A percentile compares a stretch with the other conserved stretches of the same genome.
Evolutionary conservation across 1,140 invertebrate species (phyloP).

Genomic region (Triops longicaudatus): DNA sequence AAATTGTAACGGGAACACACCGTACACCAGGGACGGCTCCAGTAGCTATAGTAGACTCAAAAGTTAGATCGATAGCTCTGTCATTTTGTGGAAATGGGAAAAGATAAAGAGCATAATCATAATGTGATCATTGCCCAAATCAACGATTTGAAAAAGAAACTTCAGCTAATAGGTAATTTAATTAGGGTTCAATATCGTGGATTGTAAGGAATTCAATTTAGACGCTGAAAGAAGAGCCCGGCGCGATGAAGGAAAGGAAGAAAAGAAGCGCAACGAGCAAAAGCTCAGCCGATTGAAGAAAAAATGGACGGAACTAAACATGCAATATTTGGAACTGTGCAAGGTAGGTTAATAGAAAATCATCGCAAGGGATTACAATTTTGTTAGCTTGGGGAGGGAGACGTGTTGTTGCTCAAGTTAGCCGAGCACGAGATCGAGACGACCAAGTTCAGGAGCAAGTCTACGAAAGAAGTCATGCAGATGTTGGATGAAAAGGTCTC

Average conservation of each 20-base stretch:
- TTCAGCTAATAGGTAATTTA: not conserved
- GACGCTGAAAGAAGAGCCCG: conserved; percentile 21
- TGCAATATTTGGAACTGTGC: not conserved
- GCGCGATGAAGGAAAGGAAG: conserved; percentile 18
- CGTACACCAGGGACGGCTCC: not conserved
- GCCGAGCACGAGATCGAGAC: not conserved
- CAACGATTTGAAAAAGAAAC: not conserved
- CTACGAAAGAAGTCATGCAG: not conserved
- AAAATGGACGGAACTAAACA: not conserved
- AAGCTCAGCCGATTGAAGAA: conserved; percentile 23
- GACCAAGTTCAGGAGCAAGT: not conserved
- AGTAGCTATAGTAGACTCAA: not conserved
- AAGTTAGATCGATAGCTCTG: not conserved
- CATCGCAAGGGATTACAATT: not conserved
- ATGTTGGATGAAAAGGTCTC: not conserved
- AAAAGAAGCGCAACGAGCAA: conserved; percentile 20
- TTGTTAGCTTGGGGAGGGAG: not conserved
- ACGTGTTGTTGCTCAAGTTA: not conserved
- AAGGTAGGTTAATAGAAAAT: not conserved
- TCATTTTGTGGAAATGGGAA: not conserved
- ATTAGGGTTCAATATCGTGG: not conserved
- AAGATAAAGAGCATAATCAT: conserved; percentile 1
- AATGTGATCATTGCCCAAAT: not conserved
- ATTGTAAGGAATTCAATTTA: not conserved
- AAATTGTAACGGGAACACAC: not conserved